Evolutionary conservation across 2,888 invertebrate species (phyloP), one percentile per base, ranked within the genome.

Genomic region (Dastarcus helophoroides): DNA sequence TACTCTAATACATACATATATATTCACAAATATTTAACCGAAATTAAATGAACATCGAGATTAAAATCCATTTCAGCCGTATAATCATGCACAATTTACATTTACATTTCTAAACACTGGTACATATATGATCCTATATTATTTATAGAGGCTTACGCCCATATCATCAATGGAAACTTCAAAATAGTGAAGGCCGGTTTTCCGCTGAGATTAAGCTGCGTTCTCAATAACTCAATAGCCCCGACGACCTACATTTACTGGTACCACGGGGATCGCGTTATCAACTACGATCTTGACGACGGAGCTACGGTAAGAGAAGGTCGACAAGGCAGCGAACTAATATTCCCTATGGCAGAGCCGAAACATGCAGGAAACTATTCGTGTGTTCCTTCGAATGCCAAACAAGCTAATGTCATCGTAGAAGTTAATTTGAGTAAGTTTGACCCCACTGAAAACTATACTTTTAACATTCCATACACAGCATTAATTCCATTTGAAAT

Each of bases 201-300:
- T 5, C 76, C 77, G 54, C 63, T 83, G 38, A 67, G 77, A 16
- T 63, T 81, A 22, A 76, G 76, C 22, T 81, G 81, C 47, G 66
- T 76, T n/a, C 67, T 81, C 33, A 68, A 72, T 47, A 65, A 73
- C 25, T 73, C 76, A 4, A 78, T 77, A 0, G 78, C 77, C 43
- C 70, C 75, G 0, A 79, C 81, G 0, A 70, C 69, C 1, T 81
- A 76, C 53, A 77, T 80, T 24, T 80, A 80, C 62, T 80, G 85
- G 85, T 86, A 84, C 62, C 84, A 84, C 54, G 79, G 79, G 53
- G 78, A 77, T 49, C 67, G 79, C 44, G 83, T 86, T 82, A 84
- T 86, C 52, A 86, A 86, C 62, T 86, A 83, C 52, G 84, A 86
- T 56, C 56, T 75, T 26, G 79, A 68, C 64, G 26, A 71, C 61